These are phyloP conservation scores for Lasioglossum vierecki DNA, from an alignment of 2,888 invertebrate species.

Conservation along the genomic window DNA sequence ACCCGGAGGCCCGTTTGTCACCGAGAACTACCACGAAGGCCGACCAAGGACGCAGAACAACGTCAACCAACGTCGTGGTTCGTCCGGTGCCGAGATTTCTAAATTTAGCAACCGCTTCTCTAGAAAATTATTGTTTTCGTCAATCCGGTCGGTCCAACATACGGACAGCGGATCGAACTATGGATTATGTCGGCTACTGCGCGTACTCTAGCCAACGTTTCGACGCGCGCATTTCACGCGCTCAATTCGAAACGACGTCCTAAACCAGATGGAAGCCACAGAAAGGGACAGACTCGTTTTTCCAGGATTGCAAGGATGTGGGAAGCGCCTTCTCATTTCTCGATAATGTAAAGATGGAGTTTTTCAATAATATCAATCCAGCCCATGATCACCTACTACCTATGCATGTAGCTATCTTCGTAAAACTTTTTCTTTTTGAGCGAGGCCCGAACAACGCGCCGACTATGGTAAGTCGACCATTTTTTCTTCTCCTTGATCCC, in stretches of 20 bases:
- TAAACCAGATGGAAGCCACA: neutral
- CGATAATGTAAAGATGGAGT: too few species aligned
- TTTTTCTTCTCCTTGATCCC: too few species aligned
- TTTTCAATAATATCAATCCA: too few species aligned
- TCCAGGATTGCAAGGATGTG: too few species aligned
- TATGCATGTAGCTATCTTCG: too few species aligned
- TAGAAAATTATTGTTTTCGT: conserved; percentile 44
- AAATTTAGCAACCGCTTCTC: conserved; percentile 44
- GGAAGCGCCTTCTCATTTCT: too few species aligned
- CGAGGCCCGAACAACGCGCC: too few species aligned
- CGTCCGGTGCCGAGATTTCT: conserved; percentile 39
- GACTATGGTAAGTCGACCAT: too few species aligned
- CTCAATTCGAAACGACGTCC: neutral
- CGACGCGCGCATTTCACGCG: conserved; percentile 35
- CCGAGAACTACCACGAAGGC: conserved; percentile 23
- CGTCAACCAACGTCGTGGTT: conserved; percentile 26
- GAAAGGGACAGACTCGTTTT: too few species aligned
- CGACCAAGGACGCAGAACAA: conserved; percentile 32
- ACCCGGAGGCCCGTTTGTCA: conserved; percentile 17
- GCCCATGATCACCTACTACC: too few species aligned
- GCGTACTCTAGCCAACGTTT: conserved; percentile 25
- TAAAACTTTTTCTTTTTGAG: too few species aligned
- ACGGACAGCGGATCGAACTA: conserved; percentile 51
- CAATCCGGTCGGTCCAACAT: conserved; percentile 43
- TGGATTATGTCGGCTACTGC: conserved; percentile 40